Evolutionary conservation across 2,888 invertebrate species (phyloP).

Genomic region (Drosophila emarginata): DNA sequence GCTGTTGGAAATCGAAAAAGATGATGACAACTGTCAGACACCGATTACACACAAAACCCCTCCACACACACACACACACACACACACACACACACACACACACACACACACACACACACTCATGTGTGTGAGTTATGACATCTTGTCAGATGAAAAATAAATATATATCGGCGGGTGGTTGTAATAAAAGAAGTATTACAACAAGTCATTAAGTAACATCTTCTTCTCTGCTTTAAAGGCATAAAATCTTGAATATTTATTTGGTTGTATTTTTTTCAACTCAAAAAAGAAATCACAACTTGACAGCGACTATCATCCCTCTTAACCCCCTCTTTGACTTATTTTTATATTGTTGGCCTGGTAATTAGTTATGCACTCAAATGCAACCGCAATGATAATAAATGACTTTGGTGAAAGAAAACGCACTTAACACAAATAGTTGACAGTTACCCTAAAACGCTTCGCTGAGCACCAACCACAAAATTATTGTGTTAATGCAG

Average conservation of each 20-base stretch:
- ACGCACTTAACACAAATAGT: conserved; percentile 41
- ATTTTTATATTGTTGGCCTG: not conserved
- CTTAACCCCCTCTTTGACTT: not conserved
- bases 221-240: not conserved
- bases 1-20: not conserved
- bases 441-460: conserved; percentile 47
- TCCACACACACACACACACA: not conserved
- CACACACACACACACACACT: not conserved
- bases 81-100: not conserved
- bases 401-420: conserved; percentile 28
- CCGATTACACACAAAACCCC: not conserved
- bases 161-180: conserved; percentile 13
- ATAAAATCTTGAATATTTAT: not conserved
- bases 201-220: conserved; percentile 33
- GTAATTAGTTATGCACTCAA: conserved; percentile 42
- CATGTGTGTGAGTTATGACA: conserved; percentile 32
- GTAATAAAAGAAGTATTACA: conserved; percentile 3
- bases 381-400: conserved; percentile 36
- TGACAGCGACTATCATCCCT: not conserved
- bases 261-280: not conserved
- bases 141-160: conserved; percentile 7
- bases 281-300: not conserved
- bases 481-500: conserved; percentile 43
- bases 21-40: conserved; percentile 1
- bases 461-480: conserved; percentile 45